Evolutionary conservation across 2,113 vertebrate genomes (phyloP).

Genomic region (Alligator mississippiensis): DNA sequence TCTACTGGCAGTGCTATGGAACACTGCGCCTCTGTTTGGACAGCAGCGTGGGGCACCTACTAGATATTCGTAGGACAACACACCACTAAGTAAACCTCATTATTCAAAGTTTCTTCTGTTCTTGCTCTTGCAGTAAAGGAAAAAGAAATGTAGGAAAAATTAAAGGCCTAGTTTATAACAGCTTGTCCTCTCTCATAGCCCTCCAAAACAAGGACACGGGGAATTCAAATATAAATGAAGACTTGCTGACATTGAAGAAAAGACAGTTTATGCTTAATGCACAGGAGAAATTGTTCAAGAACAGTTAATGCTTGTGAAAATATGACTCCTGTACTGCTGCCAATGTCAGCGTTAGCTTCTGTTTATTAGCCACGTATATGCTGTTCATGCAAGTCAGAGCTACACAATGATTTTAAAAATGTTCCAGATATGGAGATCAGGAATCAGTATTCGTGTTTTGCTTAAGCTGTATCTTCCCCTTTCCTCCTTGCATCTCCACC

Average conservation of each 20-base stretch:
- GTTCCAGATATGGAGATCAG: neutral
- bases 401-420: neutral
- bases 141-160: neutral
- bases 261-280: neutral
- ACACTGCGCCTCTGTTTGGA: neutral
- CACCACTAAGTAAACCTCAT: neutral
- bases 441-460: neutral
- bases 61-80: neutral
- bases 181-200: neutral
- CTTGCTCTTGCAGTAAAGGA: neutral
- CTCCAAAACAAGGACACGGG: neutral
- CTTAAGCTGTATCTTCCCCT: neutral
- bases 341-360: neutral
- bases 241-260: neutral
- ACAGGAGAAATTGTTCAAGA: conserved; percentile 16
- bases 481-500: neutral
- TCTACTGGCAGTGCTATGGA: neutral
- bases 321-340: neutral
- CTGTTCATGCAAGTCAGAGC: conserved; percentile 12
- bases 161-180: neutral
- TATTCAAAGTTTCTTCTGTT: neutral
- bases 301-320: conserved; percentile 26
- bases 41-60: neutral
- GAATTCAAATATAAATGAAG: neutral
- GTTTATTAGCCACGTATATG: conserved; percentile 1